Percentiles rank a stretch among this genome's conserved stretches.
phyloP scores from a whole-genome alignment of 2,888 invertebrate genomes.

The Pyralis farinalis region DNA sequence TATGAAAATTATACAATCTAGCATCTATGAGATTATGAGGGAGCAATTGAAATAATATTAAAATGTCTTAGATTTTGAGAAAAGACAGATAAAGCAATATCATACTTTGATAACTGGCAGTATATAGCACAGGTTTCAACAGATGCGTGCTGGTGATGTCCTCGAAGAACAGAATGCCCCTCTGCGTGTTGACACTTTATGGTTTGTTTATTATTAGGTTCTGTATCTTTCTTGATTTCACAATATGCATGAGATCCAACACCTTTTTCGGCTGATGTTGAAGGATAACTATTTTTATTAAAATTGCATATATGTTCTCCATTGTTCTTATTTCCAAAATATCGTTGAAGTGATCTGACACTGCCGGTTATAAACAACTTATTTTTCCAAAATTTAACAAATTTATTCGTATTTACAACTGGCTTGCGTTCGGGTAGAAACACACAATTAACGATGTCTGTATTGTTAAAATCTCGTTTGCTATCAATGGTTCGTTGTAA shows the following conservation, averaged over 20 bases:
- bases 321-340: conserved; percentile 61
- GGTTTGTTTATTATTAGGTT: conserved; percentile 48
- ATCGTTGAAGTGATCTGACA: conserved; percentile 66
- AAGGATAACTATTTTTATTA: conserved; percentile 49
- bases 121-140: conserved; percentile 72
- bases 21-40: too few species aligned
- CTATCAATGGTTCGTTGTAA: conserved; percentile 66
- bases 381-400: conserved; percentile 74
- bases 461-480: conserved; percentile 63
- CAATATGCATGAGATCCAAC: conserved; percentile 28
- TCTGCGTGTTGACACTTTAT: conserved; percentile 67
- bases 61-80: too few species aligned
- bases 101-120: conserved; percentile 72
- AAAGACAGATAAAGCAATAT: too few species aligned
- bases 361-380: conserved; percentile 68
- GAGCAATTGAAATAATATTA: too few species aligned
- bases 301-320: conserved; percentile 54
- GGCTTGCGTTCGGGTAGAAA: conserved; percentile 63
- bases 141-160: conserved; percentile 68
- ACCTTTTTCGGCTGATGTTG: conserved; percentile 51
- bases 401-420: conserved; percentile 60
- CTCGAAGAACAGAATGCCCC: conserved; percentile 65
- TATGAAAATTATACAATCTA: too few species aligned
- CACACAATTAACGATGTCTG: conserved; percentile 65
- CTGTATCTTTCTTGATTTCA: conserved; percentile 49